A percentile compares a stretch with the other conserved stretches of the same genome.
phyloP scores from a whole-genome alignment of 2,797 vertebrate species.

The Rhinophrynus dorsalis region DNA sequence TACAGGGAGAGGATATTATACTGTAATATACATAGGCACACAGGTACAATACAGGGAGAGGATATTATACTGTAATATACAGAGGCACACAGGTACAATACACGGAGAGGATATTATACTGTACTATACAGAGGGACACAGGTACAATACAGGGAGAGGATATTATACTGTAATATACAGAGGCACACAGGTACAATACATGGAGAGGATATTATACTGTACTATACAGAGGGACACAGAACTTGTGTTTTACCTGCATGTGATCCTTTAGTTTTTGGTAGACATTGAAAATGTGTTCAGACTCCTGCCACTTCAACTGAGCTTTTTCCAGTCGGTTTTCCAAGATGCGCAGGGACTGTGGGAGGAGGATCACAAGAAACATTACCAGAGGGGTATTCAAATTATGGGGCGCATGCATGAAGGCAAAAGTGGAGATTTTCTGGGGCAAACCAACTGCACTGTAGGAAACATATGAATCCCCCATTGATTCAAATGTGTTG shows the following conservation, averaged over 20 bases:
- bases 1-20: neutral
- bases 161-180: neutral
- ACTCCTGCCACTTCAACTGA: conserved; percentile 77
- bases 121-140: neutral
- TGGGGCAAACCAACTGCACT: no score
- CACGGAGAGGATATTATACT: neutral
- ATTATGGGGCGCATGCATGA: no score
- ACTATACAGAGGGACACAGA: neutral
- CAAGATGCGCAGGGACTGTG: conserved; percentile 71
- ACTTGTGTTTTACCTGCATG: conserved; percentile 70
- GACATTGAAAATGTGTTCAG: conserved; percentile 69
- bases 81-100: neutral
- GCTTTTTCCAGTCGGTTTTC: conserved; percentile 86
- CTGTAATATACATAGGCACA: neutral
- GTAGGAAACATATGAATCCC: no score
- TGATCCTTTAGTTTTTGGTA: conserved; percentile 79
- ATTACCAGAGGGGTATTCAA: neutral
- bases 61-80: neutral
- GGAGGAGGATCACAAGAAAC: neutral
- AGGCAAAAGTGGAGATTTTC: no score
- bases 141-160: neutral
- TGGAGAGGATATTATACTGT: no score
- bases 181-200: neutral
- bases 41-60: neutral
- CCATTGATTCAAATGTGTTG: no score